Conservation (phyloP, 2,888 invertebrate species). For the Ceramica pisi region DNA sequence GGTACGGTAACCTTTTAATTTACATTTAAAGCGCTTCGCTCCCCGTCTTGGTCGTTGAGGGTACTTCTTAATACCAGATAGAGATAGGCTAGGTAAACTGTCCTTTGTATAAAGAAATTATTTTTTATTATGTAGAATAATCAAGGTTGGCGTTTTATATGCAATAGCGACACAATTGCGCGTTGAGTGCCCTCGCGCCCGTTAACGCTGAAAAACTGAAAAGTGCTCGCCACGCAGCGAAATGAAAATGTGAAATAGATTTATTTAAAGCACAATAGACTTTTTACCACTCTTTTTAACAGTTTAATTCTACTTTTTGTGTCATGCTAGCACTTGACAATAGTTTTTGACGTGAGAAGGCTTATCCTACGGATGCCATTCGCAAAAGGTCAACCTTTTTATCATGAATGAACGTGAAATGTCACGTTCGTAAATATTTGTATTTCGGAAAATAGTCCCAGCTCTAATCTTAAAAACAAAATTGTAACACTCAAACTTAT, state of each 20-base stretch:
- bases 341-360: neutral
- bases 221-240: slow-evolving; percentile 16
- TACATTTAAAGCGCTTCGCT: slow-evolving; percentile 57
- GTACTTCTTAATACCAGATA: slow-evolving; percentile 45
- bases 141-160: slow-evolving; percentile 10
- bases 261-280: slow-evolving; percentile 16
- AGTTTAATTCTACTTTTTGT: neutral
- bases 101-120: slow-evolving; percentile 38
- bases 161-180: slow-evolving; percentile 11
- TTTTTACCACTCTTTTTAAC: neutral
- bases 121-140: slow-evolving; percentile 43
- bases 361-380: slow-evolving; percentile 6
- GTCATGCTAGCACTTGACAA: neutral
- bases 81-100: slow-evolving; percentile 40
- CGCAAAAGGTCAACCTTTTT: slow-evolving; percentile 4
- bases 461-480: too few species aligned
- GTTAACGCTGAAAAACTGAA: slow-evolving; percentile 28
- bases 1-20: slow-evolving; percentile 56
- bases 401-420: slow-evolving; percentile 10
- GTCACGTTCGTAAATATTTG: slow-evolving; percentile 3
- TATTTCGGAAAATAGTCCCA: neutral
- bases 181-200: slow-evolving; percentile 25
- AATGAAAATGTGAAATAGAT: slow-evolving; percentile 33
- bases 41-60: slow-evolving; percentile 31
- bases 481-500: too few species aligned